Evolutionary conservation across 2,113 vertebrate species (phyloP).

Genomic region (Pterocles burchelli): DNA sequence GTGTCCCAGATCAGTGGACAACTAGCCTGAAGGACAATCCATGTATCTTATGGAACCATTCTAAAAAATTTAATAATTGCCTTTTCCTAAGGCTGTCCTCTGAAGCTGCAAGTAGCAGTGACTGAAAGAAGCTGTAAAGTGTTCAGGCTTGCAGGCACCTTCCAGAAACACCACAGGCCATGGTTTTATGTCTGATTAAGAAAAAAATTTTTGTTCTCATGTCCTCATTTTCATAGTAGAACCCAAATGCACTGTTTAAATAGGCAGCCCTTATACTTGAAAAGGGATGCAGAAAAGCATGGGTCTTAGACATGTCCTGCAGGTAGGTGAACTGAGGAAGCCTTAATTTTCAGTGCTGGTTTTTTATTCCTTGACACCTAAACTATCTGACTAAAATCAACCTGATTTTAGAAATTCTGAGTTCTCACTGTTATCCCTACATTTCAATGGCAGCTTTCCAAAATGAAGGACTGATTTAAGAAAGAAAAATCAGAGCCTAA

Average conservation of each 20-base stretch:
- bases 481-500: neutral
- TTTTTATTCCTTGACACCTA: neutral
- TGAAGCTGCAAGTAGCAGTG: constrained; percentile 10
- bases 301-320: neutral
- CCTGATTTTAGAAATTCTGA: neutral
- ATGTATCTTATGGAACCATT: neutral
- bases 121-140: neutral
- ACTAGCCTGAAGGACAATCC: neutral
- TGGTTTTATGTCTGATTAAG: neutral
- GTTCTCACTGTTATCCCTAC: neutral
- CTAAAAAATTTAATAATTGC: constrained; percentile 27
- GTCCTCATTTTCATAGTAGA: neutral
- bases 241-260: neutral
- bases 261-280: neutral
- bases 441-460: neutral
- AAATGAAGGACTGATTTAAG: neutral
- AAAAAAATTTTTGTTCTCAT: neutral
- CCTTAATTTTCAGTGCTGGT: neutral
- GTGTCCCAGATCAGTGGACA: neutral
- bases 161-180: neutral
- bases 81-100: neutral
- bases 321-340: neutral
- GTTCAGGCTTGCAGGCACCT: neutral
- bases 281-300: neutral
- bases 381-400: neutral